Conservation (phyloP, 2,797 vertebrate species). For the Macropus fuliginosus region DNA sequence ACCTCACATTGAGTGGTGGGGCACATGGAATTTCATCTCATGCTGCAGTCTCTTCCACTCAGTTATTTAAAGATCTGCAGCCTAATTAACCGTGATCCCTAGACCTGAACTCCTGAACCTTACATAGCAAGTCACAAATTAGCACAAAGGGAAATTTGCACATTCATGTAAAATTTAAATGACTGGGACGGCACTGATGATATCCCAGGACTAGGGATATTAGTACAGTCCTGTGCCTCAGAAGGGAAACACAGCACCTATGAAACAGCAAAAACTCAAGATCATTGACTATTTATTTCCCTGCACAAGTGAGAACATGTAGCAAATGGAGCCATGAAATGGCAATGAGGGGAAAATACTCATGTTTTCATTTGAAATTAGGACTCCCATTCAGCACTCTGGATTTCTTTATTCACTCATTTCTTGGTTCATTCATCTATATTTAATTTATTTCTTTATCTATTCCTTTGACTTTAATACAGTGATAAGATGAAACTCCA, state of each 20-base stretch:
- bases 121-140: neutral
- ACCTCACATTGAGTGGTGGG: neutral
- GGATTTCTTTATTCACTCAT: neutral
- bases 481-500: neutral
- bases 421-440: neutral
- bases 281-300: neutral
- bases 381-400: neutral
- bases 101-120: neutral
- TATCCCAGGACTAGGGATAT: neutral
- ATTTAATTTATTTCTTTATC: neutral
- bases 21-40: neutral
- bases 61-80: neutral
- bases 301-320: neutral
- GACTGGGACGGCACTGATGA: neutral
- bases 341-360: neutral
- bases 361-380: neutral
- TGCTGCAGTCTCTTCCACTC: neutral
- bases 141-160: neutral
- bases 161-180: neutral
- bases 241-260: neutral
- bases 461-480: neutral
- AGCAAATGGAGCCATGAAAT: neutral
- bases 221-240: neutral
- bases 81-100: neutral
- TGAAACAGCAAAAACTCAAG: neutral